These are phyloP conservation scores for Pandion haliaetus DNA, from an alignment of 2,113 vertebrate genomes.

Conservation along the genomic window DNA sequence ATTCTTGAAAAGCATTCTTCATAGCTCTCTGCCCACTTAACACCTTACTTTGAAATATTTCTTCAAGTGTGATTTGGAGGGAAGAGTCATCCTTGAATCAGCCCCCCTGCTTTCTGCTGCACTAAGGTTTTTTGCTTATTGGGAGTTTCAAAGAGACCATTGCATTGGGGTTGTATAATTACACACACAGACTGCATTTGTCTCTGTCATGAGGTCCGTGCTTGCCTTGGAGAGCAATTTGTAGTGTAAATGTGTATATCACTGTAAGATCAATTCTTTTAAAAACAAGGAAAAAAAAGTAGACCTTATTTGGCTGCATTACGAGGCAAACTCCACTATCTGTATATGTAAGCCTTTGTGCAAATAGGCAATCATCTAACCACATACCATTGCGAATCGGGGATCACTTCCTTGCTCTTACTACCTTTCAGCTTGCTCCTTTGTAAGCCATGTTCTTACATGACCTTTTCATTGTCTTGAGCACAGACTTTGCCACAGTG, in stretches of 20 bases:
- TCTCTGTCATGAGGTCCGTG: neutral
- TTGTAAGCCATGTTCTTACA: neutral
- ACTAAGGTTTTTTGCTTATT: neutral
- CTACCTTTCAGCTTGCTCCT: neutral
- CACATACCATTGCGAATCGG: accelerated
- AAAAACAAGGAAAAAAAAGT: accelerated
- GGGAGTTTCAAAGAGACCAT: neutral
- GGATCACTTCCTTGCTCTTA: neutral
- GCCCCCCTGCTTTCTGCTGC: neutral
- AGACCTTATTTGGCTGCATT: neutral
- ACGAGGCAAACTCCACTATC: neutral
- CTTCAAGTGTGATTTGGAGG: neutral
- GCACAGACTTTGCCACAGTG: neutral
- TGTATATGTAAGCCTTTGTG: neutral
- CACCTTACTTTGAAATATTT: neutral
- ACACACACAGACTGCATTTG: neutral
- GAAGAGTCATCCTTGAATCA: neutral
- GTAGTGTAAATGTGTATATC: neutral
- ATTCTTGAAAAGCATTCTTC: neutral
- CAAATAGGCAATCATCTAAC: neutral
- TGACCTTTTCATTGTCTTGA: neutral
- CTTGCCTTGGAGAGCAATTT: neutral
- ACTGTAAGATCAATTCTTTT: neutral
- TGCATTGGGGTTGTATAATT: neutral
- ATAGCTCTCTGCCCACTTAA: neutral